Evolutionary conservation across 1,140 invertebrate genomes (phyloP).

Genomic region (Campoletis sonorensis): DNA sequence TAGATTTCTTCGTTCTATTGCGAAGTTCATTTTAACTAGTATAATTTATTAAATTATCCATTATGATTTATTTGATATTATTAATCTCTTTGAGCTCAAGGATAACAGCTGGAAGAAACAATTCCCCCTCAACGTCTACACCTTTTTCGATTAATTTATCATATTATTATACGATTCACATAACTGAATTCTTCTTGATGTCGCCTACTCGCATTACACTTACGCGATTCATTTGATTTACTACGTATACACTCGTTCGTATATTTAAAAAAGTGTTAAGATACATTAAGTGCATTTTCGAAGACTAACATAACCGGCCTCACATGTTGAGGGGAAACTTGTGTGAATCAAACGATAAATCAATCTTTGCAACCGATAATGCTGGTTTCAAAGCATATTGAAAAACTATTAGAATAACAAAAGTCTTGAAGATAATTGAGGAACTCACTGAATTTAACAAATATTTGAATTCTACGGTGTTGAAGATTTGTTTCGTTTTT

Average conservation of each 20-base stretch:
- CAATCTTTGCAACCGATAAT: constrained; percentile 30
- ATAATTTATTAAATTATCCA: constrained; percentile 3
- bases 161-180: constrained; percentile 32
- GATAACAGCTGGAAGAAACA: not conserved
- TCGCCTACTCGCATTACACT: constrained; percentile 23
- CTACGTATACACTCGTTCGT: not conserved
- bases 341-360: constrained; percentile 39
- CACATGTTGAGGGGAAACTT: constrained; percentile 1
- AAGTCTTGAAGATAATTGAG: not conserved
- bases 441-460: not conserved
- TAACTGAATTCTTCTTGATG: constrained; percentile 26
- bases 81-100: not conserved
- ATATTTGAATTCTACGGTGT: not conserved
- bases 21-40: not conserved
- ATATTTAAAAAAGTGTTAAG: not conserved
- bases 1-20: not conserved
- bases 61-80: constrained; percentile 24
- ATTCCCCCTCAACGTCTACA: not conserved
- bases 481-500: too few species aligned
- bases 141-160: constrained; percentile 38
- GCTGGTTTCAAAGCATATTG: not conserved
- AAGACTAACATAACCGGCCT: constrained; percentile 34
- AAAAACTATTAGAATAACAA: constrained; percentile 34
- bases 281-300: constrained; percentile 17
- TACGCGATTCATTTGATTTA: not conserved